Evolutionary conservation across 2,113 vertebrate species (phyloP).

Genomic region (Rhineura floridana): DNA sequence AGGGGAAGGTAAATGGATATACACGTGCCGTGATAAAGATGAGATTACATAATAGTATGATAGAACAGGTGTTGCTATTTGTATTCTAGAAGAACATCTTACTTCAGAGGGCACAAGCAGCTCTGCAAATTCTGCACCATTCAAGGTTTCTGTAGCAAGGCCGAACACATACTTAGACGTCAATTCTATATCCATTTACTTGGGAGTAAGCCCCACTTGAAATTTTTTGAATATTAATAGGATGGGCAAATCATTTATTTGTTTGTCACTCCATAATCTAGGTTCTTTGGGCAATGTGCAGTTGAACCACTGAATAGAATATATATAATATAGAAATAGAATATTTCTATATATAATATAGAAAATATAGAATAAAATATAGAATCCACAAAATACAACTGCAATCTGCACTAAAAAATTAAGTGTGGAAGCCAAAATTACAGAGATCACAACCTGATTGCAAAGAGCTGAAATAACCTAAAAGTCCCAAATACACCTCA

Average conservation of each 20-base stretch:
- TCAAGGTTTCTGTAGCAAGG: not conserved
- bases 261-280: too few relatives aligned
- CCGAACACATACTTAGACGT: not conserved
- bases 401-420: too few relatives aligned
- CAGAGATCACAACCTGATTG: too few relatives aligned
- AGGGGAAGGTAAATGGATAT: not conserved
- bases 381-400: too few relatives aligned
- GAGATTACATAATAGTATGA: not conserved
- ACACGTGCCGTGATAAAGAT: not conserved
- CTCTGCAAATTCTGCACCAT: not conserved
- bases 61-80: not conserved
- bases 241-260: not conserved
- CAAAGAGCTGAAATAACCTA: too few relatives aligned
- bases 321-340: too few relatives aligned
- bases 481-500: too few relatives aligned
- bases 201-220: not conserved
- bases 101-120: not conserved
- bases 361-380: too few relatives aligned
- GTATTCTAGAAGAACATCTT: not conserved
- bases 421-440: too few relatives aligned
- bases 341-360: too few relatives aligned
- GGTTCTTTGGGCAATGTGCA: too few relatives aligned
- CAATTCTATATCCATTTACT: not conserved
- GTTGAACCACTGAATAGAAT: too few relatives aligned
- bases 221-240: not conserved